Base-by-base conservation (phyloP, 2,888 invertebrate genomes). In the Oxystoma pomonae region DNA sequence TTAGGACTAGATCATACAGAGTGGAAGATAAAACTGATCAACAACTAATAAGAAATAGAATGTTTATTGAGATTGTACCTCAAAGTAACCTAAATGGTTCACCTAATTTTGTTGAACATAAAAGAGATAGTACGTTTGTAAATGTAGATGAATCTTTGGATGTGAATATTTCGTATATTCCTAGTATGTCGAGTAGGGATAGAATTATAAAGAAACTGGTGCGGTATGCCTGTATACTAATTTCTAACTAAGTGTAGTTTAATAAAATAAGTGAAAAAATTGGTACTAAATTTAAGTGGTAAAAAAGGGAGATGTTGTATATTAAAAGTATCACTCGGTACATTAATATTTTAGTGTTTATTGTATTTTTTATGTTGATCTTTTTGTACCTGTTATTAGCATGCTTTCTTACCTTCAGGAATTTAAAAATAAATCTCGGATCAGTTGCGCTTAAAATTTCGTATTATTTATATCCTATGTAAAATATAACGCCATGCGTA, bases 1-100 rank as follows among this genome's bases (percentile, higher is more conserved):
- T n/a, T 20, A 5, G 20, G 20, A 19, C 57, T 20, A 57, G 57
- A 57, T 20, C 57, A 57, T 57, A 20, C 21, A 57, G 57, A n/a
- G 57, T 57, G n/a, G 57, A 57, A 57, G 22, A 16, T 21, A n/a
- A 57, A 57, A 57, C 5, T 50, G 20, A 50, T 50, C 5, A 17
- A 35, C 35, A 35, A 12, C 12, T 35, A 35, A 35, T 35, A 7
- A 35, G 35, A 35, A 35, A 35, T 35, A 35, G 12, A 35, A 35
- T 35, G 12, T 35, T 35, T 35, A 35, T 35, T 35, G 35, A 35
- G 12, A 35, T 35, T 7, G 35, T 35, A 7, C 35, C 35, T 12
- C 5, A 35, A 35, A 35, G 3, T 35, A 7, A 3, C 35, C 35
- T 35, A 12, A 12, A 35, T 35, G 35, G 12, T 35, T 12, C 3